phyloP scores from a whole-genome alignment of 2,113 vertebrate species.

The Myiopsitta monachus region DNA sequence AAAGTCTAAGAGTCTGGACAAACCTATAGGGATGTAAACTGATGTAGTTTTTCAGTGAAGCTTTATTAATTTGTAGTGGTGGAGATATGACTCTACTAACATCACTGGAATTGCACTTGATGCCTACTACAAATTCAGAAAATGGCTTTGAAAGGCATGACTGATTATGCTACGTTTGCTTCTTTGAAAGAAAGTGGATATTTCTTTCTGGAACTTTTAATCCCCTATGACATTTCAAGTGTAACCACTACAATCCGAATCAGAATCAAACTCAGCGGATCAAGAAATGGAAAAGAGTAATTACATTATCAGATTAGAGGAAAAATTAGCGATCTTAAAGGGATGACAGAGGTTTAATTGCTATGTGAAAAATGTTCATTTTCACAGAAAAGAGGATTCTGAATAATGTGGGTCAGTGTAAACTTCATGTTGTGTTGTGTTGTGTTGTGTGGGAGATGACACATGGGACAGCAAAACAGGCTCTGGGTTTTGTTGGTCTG shows the following conservation, averaged over 20 bases:
- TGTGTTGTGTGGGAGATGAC: neutral
- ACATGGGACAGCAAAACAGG: accelerated
- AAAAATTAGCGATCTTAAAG: neutral
- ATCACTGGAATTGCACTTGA: neutral
- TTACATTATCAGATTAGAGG: neutral
- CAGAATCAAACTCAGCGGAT: neutral
- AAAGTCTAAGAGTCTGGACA: neutral
- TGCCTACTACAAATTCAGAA: neutral
- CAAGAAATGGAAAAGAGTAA: neutral
- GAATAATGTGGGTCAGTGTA: neutral
- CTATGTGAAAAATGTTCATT: neutral
- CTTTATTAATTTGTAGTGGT: conserved; percentile 6
- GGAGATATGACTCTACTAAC: neutral
- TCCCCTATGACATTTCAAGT: neutral
- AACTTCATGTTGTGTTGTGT: neutral
- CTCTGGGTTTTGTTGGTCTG: neutral
- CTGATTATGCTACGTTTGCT: neutral
- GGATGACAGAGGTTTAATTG: neutral
- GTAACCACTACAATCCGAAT: neutral
- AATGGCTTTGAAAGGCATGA: neutral
- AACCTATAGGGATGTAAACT: neutral
- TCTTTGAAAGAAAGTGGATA: neutral
- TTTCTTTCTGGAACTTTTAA: neutral
- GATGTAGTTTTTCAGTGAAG: neutral
- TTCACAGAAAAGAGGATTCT: neutral